Evolutionary conservation across 2,888 invertebrate species (phyloP), one percentile per base, ranked within the genome.

Genomic region (Argynnis bischoffii): DNA sequence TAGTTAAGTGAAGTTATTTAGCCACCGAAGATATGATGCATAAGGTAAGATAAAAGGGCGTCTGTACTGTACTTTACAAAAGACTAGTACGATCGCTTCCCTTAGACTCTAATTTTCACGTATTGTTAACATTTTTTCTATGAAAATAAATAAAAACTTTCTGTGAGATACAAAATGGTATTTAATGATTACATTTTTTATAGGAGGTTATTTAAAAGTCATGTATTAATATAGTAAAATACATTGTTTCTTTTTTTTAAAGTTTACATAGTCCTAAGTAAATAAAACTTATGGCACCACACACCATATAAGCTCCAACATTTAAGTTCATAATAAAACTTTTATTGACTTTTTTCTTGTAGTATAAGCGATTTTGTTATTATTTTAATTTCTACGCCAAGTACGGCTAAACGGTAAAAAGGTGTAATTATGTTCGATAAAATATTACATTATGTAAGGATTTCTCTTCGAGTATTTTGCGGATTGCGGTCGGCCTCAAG

Each of bases 391-490:
- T 59, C 48, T 26, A 59, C 48, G 16, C 59, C 59, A 59, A 59
- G 47, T 59, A 59, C 26, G n/a, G 26, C n/a, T 14, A 26, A 26
- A 4, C 3, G 26, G 47, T 59, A 26, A 59, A 59, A 59, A 21
- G n/a, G n/a, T 59, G 26, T 26, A 48, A 48, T 59, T 48, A 59
- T 59, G 26, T 59, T 15, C 59, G 59, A 15, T 59, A 26, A 41
- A 21, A 31, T 6, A 16, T 31, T n/a, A 11, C 47, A 48, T 59
- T 48, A 59, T 48, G 59, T 59, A 59, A 59, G 48, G 48, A 47
- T 59, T 59, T 59, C 59, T 31, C 59, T 48, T 16, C 31, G 47
- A 59, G 48, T 59, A 59, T 59, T 59, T 31, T 21, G 47, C 26
- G 47, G 57, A 47, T 21, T 21, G 21, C 47, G 21, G 26, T 59